These are phyloP conservation scores for Pollicipes pollicipes DNA, from an alignment of 1,140 invertebrate genomes.

Conservation along the genomic window DNA sequence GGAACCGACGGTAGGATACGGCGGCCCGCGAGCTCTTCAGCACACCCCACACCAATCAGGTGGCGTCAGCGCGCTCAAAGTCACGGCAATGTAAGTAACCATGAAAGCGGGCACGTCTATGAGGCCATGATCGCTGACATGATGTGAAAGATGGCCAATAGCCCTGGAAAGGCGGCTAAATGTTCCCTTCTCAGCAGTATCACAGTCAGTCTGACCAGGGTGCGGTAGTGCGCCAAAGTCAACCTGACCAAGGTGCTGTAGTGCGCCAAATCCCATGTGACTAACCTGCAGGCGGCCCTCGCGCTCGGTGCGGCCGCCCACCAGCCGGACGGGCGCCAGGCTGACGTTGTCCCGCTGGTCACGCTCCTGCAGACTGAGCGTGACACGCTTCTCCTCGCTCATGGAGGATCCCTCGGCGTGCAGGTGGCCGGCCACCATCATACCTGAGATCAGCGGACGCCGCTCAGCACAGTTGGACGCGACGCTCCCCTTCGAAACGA, in stretches of 20 bases:
- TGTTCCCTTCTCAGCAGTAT: too few relatives aligned
- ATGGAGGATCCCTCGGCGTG: constrained; percentile 30
- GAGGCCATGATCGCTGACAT: too few relatives aligned
- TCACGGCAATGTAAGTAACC: too few relatives aligned
- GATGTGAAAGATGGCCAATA: too few relatives aligned
- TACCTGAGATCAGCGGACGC: constrained; percentile 30
- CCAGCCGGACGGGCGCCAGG: constrained; percentile 39
- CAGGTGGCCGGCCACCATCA: constrained; percentile 85
- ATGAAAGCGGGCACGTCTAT: too few relatives aligned
- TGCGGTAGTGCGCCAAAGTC: background rate
- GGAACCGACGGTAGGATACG: too few relatives aligned
- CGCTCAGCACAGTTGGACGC: too few relatives aligned
- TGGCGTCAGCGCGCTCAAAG: too few relatives aligned
- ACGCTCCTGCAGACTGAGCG: background rate
- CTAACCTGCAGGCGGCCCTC: constrained; percentile 62
- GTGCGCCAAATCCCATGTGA: background rate
- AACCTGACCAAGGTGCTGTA: background rate
- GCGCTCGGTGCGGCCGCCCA: constrained; percentile 49
- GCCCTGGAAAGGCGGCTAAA: too few relatives aligned
- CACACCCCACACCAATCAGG: too few relatives aligned
- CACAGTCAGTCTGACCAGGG: background rate
- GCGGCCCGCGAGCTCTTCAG: too few relatives aligned
- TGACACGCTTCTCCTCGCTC: background rate
- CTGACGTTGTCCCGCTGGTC: constrained; percentile 1
- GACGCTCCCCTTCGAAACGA: too few relatives aligned